Base-by-base conservation (phyloP, 2,113 vertebrate genomes). In the Oreochromis tanganicae region DNA sequence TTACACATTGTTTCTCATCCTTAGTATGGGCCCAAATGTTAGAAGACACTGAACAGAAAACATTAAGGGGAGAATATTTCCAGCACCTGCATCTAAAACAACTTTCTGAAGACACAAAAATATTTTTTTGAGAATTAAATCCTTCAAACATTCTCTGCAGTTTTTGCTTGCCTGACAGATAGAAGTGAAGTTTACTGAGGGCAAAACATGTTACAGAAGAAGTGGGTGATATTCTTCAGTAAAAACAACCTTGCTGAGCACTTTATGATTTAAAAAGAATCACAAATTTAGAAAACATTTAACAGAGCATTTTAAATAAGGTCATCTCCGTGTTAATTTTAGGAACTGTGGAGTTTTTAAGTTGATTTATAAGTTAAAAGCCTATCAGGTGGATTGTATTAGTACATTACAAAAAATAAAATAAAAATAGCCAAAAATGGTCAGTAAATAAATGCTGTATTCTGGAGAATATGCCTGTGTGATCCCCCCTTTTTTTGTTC, bases 221-320 rank as follows among this genome's bases (percentile, higher is more conserved):
- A 78, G 16, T 29, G 29, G 1, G 52, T 27, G 0, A 48, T 46
- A 41, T 6, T 24, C 13, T 73, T 17, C 41, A 75, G 38, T 48
- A 48, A 75, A 75, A 75, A 48, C 41, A 48, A 48, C 24, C 24
- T 7, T 50, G 43, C 16, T 29, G 71, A n/a, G 52, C 52, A 54
- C 52, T 54, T n/a, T n/a, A 10, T 2, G 19, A 48, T 19, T 48
- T 29, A 46, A 73, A 46, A 17, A 48, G 2, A 75, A 75, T 7
- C 43, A 50, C 3, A 27, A 50, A 78, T 19, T 32, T 32, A 50
- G 24, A 0, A 17, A 29, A 1, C 27, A 16, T 0, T 73, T 73
- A 16, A 73, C 43, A 27, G 41, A 75, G 43, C 71, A 78, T 50
- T 78, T 50, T 19, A 50, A 75, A 75, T 75, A 75, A 2, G 71